Percentiles rank a stretch among this genome's conserved stretches.
Evolutionary conservation across 2,113 vertebrate genomes (phyloP).

Genomic region (Orientallactaga bullata): DNA sequence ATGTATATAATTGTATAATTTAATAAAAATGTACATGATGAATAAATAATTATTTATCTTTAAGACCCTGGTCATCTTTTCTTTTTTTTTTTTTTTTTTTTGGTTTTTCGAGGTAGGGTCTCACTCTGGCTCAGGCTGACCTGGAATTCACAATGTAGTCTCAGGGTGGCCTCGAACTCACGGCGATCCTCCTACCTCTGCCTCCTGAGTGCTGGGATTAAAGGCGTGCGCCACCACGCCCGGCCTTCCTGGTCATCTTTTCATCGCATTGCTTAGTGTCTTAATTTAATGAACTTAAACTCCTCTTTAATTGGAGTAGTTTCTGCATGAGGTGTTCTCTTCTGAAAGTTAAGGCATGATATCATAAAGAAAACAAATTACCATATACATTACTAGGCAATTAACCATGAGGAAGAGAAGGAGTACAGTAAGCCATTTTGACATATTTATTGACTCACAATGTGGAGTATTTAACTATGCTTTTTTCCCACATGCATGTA

Average conservation of each 20-base stretch:
- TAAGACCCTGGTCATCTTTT: not conserved
- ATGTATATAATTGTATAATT: not conserved
- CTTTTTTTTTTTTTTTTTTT: too few species aligned
- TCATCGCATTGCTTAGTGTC: not conserved
- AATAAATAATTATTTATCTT: not conserved
- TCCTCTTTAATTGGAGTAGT: not conserved
- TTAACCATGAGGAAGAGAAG: conserved; percentile 4
- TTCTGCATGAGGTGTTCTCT: conserved; percentile 10
- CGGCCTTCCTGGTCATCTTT: conserved; percentile 43
- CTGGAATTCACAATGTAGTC: too few species aligned
- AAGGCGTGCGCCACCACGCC: too few species aligned
- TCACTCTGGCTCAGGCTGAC: too few species aligned
- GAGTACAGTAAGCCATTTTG: not conserved
- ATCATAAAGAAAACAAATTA: conserved; percentile 21
- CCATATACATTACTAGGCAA: not conserved
- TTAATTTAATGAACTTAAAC: conserved; percentile 1
- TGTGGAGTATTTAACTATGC: not conserved
- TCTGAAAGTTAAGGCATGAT: conserved; percentile 1
- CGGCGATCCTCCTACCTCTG: too few species aligned
- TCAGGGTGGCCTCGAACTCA: too few species aligned
- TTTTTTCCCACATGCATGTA: not conserved
- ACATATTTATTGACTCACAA: not conserved
- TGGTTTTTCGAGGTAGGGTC: too few species aligned
- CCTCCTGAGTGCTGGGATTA: too few species aligned
- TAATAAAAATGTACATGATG: not conserved